Evolutionary conservation across 2,113 vertebrate genomes (phyloP), one percentile per base, ranked within the genome.

Genomic region (Eleginops maclovinus): DNA sequence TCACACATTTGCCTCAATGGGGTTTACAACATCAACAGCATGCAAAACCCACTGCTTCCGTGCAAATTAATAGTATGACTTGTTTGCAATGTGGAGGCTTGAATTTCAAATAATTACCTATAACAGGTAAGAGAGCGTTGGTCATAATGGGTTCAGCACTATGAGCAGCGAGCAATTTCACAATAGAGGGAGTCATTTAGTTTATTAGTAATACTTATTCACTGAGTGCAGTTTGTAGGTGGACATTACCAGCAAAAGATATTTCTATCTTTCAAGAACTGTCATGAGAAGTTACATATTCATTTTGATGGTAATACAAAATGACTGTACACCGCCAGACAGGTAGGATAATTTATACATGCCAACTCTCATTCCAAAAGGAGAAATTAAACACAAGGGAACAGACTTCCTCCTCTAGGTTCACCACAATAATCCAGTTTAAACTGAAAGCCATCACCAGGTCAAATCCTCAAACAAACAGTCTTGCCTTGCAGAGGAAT

Each of bases 221-320:
- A 28, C 14, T 61, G 26, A 11, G 40, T 47, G 8, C 31, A 44
- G 19, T 14, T 61, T 43, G 47, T 19, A 61, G 41, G 47, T 19
- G 44, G 56, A 75, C 60, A 44, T 66, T 62, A 46, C 15, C 6
- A 7, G 9, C 14, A 56, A 47, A 56, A 49, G 28, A 67, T 66
- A 53, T 4, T 0, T 53, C 9, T 60, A 4, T 60, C 9, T 66
- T 69, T 74, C 9, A 31, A 22, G 1, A 78, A 19, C 68, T 59
- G 61, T 66, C 76, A 71, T 7, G 10, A 41, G 2, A 28, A 53
- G 51, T 75, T 71, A 71, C 3, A 43, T 16, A 14, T 31, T 67
- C 16, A 22, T 3, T 36, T 63, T 81, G 75, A 87, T 15, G 16
- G 8, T 62, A 67, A 83, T 72, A 67, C 17, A 85, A 49, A 58